Base-by-base conservation (phyloP, 2,113 vertebrate genomes). In the Polyodon spathula region DNA sequence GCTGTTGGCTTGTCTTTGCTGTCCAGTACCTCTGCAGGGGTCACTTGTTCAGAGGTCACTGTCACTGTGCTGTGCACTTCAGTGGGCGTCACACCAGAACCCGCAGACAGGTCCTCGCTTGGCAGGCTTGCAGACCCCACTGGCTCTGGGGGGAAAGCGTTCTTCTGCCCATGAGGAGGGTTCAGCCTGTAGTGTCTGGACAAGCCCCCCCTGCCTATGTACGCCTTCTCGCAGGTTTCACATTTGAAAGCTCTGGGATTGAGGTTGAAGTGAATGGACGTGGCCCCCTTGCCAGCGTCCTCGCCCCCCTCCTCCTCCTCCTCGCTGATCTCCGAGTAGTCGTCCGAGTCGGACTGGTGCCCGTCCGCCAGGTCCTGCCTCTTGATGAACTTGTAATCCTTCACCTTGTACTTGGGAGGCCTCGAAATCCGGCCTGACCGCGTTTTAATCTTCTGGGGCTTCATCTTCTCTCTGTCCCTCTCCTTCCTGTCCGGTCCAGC, bases 331-430 rank as follows among this genome's bases (percentile, higher is more conserved):
- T 99, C 96, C 0, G 91, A 91, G 61, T 97, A 99, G 67, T 99
- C 96, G n/a, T 98, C 96, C 0, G 95, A 99, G 78, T 95, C 94
- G 0, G 94, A 98, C 56, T 79, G 88, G 72, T 89, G 93, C 59
- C 91, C 81, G 0, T 96, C 92, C 0, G 91, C 94, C 68, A 97
- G 69, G 72, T 96, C 93, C 71, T 97, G 90, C 0, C 82, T 95
- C 76, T 93, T 97, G 63, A 99, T 97, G 76, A 99, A 99, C 62
- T 93, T 97, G 69, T 96, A 99, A 74, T 98, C 94, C 79, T 87
- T 95, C 44, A 89, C 92, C 76, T 99, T 99, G 73, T 98, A 88
- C 72, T 90, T 97, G 0, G 96, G 96, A 0, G 96, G 96, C 2
- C 91, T 80, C 40, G 96, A 99, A 54, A 99, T 90, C 6, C 96